Evolutionary conservation across 2,888 invertebrate genomes (phyloP).

Genomic region (Drosophila diplacantha): DNA sequence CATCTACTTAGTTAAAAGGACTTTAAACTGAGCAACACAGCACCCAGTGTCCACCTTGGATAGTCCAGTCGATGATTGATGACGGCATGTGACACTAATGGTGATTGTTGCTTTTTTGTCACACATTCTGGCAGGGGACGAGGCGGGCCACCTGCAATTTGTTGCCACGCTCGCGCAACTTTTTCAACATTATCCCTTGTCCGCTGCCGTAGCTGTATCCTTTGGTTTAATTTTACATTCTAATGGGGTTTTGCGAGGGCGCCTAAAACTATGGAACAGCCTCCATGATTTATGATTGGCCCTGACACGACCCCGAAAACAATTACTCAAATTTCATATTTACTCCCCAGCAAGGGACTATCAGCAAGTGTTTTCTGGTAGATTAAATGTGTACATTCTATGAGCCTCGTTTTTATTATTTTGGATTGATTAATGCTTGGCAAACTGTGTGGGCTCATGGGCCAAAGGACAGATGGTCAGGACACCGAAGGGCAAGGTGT

Average conservation of each 20-base stretch:
- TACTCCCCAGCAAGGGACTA: slow-evolving; percentile 29
- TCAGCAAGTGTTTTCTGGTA: slow-evolving; percentile 54
- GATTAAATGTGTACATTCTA: slow-evolving; percentile 64
- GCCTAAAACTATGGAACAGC: slow-evolving; percentile 69
- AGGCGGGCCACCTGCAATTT: slow-evolving; percentile 37
- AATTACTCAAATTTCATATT: slow-evolving; percentile 75
- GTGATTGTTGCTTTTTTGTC: slow-evolving; percentile 74
- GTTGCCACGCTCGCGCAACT: slow-evolving; percentile 39
- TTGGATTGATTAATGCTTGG: slow-evolving; percentile 66
- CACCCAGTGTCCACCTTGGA: slow-evolving; percentile 37
- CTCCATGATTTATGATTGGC: slow-evolving; percentile 70
- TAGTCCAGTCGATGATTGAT: slow-evolving; percentile 67
- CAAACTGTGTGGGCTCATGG: slow-evolving; percentile 18
- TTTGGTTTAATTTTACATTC: slow-evolving; percentile 69
- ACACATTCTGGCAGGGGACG: slow-evolving; percentile 43
- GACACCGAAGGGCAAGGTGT: not conserved
- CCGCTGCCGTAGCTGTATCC: slow-evolving; percentile 12
- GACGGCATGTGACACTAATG: slow-evolving; percentile 72
- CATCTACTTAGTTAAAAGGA: slow-evolving; percentile 64
- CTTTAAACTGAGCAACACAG: slow-evolving; percentile 60
- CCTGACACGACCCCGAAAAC: slow-evolving; percentile 58
- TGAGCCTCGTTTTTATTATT: slow-evolving; percentile 39
- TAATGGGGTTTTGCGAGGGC: slow-evolving; percentile 61
- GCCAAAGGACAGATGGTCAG: slow-evolving; percentile 1
- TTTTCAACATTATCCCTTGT: slow-evolving; percentile 36